A percentile compares a stretch with the other conserved stretches of the same genome.
Conservation (phyloP, 2,797 vertebrate species). For the Zalophus californianus region DNA sequence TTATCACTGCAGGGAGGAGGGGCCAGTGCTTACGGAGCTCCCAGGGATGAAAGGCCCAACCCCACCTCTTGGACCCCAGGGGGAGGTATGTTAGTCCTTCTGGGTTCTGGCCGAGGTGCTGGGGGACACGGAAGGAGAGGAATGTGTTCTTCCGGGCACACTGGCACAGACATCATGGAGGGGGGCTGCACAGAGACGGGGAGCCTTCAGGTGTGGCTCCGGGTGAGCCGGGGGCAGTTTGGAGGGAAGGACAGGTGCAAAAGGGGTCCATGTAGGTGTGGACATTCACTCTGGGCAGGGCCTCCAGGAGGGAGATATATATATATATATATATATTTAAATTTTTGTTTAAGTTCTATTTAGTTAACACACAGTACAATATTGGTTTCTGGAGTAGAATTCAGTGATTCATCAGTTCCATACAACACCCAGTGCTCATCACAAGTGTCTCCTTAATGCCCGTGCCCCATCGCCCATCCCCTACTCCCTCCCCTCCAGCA, state of each 20-base stretch:
- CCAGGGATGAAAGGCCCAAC: fast-evolving
- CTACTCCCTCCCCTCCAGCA: background rate
- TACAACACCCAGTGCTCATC: background rate
- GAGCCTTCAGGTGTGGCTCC: fast-evolving
- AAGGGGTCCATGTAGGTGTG: background rate
- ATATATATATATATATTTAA: background rate
- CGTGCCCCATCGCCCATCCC: background rate
- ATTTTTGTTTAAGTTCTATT: background rate
- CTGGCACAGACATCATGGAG: background rate
- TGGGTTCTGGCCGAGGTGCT: background rate
- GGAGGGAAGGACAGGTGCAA: background rate
- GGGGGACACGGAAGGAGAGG: background rate
- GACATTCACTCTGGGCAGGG: too few relatives aligned
- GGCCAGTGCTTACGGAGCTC: background rate
- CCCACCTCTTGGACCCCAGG: background rate
- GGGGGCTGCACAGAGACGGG: background rate
- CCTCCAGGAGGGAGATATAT: background rate
- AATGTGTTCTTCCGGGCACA: fast-evolving
- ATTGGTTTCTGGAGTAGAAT: background rate
- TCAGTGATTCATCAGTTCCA: background rate
- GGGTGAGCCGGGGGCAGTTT: too few relatives aligned
- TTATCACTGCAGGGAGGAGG: too few relatives aligned
- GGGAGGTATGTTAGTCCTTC: too few relatives aligned
- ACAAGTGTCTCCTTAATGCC: background rate
- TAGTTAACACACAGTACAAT: background rate